Evolutionary conservation across 2,797 vertebrate species (phyloP).

Genomic region (Eidolon dupreanum): DNA sequence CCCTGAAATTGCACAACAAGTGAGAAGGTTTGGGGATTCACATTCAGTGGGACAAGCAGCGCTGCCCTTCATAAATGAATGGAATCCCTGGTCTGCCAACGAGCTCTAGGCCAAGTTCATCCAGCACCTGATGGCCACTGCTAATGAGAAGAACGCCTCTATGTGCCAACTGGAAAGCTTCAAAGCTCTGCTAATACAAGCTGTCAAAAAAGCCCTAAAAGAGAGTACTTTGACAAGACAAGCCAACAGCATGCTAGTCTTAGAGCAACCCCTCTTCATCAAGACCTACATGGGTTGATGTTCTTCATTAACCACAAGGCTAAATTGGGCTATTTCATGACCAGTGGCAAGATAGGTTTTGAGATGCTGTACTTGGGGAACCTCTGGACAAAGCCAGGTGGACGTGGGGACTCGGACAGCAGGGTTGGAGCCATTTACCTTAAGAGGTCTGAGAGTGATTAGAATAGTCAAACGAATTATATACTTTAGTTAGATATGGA

Average conservation of each 20-base stretch:
- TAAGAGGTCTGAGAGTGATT: background rate
- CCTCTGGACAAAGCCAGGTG: background rate
- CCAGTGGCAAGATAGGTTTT: conserved; percentile 96
- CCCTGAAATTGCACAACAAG: conserved; percentile 96
- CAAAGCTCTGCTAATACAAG: conserved; percentile 93
- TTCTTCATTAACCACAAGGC: conserved; percentile 99
- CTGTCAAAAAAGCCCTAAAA: conserved; percentile 94
- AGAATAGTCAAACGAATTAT: background rate
- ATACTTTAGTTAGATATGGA: background rate
- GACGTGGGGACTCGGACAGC: background rate
- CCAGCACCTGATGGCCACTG: conserved; percentile 94
- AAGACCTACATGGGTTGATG: conserved; percentile 97
- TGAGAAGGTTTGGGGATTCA: conserved; percentile 93
- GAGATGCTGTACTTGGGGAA: conserved; percentile 71
- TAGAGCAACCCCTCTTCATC: conserved; percentile 95
- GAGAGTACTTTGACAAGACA: conserved; percentile 90
- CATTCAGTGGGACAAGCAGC: conserved; percentile 96
- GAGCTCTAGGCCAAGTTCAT: conserved; percentile 95
- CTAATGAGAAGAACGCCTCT: conserved; percentile 93
- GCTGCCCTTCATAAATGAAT: conserved; percentile 92
- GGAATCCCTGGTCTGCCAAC: conserved; percentile 97
- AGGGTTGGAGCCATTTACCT: no score
- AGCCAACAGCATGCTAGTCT: conserved; percentile 90
- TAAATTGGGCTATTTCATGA: conserved; percentile 97
- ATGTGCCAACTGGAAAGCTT: conserved; percentile 96